phyloP scores from a whole-genome alignment of 2,113 vertebrate species.

The Trichomycterus rosablanca region DNA sequence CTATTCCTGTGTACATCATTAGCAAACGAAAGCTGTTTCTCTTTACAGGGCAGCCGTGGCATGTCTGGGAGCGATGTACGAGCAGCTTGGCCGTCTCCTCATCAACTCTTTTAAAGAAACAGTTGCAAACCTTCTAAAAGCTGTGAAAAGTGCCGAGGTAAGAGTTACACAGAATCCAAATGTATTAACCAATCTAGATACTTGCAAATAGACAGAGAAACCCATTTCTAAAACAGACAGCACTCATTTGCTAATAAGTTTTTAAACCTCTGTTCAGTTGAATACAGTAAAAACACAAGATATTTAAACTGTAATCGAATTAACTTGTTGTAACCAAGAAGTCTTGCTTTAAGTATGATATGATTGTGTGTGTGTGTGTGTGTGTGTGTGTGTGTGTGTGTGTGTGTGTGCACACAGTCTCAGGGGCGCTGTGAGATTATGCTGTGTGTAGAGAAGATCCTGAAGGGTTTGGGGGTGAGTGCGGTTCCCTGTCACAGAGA shows the following conservation, averaged over 20 bases:
- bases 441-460: constrained; percentile 80
- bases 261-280: no score
- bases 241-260: no score
- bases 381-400: constrained; percentile 3
- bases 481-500: constrained; percentile 81
- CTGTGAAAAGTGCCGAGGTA: constrained; percentile 91
- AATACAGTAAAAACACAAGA: no score
- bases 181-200: no score
- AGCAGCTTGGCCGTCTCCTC: constrained; percentile 86
- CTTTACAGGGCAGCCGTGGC: constrained; percentile 83
- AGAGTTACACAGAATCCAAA: constrained; percentile 42
- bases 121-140: constrained; percentile 84
- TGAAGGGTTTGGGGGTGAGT: constrained; percentile 77
- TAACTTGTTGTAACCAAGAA: no score
- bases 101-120: constrained; percentile 79
- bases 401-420: constrained; percentile 68
- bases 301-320: no score
- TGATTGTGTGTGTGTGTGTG: no score
- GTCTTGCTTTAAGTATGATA: no score
- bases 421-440: constrained; percentile 94
- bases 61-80: constrained; percentile 85
- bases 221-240: no score
- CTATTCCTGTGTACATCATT: no score
- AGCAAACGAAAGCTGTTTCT: no score
- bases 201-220: no score